Evolutionary conservation across 1,140 invertebrate species (phyloP), one percentile per base, ranked within the genome.

Genomic region (Cydia splendana): DNA sequence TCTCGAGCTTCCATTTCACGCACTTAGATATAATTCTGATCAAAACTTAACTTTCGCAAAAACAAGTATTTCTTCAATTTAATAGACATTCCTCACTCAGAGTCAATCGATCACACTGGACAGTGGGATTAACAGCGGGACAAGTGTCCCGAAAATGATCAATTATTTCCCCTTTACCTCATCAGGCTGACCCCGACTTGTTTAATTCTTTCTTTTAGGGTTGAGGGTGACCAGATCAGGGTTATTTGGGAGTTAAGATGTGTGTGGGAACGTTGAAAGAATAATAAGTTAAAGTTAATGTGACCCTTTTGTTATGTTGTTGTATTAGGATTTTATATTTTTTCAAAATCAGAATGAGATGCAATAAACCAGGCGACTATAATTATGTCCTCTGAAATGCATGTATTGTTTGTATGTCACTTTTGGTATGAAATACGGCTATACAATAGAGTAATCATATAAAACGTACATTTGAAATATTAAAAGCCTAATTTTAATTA

Each of bases 31-130:
- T 2, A 62, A 10, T 24, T 2, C 2, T 24, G 2, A 62, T 62
- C 20, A 20, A 62, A 24, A 62, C n/a, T 57, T 24, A 10, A 24
- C 57, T 20, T 62, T 24, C 18, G 57, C 57, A 62, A 62, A 51
- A 62, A 62, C 34, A 34, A 42, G 10, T 5, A 6, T n/a, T 69
- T 84, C 24, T 34, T 76, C 79, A 80, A 48, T 82, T 81, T 84
- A 84, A 84, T 83, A 74, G 76, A 79, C 80, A 85, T 85, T 85
- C 84, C 81, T 77, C 53, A 69, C 71, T 67, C 81, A 76, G 80
- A 80, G 79, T 62, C 78, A 76, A 80, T 82, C 80, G 80, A 85
- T 87, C 81, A 84, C 81, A 74, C 78, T 75, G 74, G 78, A 82
- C 82, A 75, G 80, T 79, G n/a, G 73, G 73, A 74, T 74, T 74